Conservation (phyloP, 2,113 vertebrate genomes). For the Zootoca vivipara region DNA sequence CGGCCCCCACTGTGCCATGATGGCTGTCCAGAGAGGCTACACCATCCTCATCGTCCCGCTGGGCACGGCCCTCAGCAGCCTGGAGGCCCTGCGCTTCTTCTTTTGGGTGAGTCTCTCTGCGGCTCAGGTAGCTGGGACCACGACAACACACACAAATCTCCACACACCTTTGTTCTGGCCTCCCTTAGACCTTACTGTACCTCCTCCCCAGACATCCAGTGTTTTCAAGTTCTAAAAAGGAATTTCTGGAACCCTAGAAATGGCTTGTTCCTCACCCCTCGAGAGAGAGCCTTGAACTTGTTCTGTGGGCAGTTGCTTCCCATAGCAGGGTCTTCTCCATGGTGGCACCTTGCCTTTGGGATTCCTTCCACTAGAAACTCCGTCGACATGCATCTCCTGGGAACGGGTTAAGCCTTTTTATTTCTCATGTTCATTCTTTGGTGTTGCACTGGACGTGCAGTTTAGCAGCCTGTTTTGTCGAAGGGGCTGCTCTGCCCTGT, state of each 20-base stretch:
- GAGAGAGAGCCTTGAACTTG: not conserved
- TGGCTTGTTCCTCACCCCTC: not conserved
- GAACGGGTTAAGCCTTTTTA: not conserved
- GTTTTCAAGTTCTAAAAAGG: not conserved
- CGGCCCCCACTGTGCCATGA: slow-evolving; percentile 11
- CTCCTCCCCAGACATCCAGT: not conserved
- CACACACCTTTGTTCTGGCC: no score
- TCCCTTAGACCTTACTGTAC: not conserved
- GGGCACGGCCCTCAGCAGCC: slow-evolving; percentile 23
- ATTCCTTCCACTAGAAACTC: not conserved
- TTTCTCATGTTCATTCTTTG: not conserved
- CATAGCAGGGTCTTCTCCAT: not conserved
- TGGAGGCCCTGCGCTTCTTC: slow-evolving; percentile 54
- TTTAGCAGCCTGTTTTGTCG: not conserved
- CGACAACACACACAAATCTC: not conserved
- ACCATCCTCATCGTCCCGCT: slow-evolving; percentile 57
- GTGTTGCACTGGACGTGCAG: not conserved
- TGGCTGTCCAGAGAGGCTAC: slow-evolving; percentile 45
- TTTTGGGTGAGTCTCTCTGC: slow-evolving; percentile 64
- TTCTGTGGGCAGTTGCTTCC: no score
- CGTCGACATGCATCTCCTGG: not conserved
- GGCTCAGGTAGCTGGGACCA: not conserved
- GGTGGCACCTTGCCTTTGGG: no score
- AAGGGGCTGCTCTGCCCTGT: not conserved
- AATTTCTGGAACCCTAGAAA: not conserved